Percentiles rank a stretch among this genome's conserved stretches.
Conservation (phyloP, 2,888 invertebrate genomes). For the Carpatolechia fugitivella region DNA sequence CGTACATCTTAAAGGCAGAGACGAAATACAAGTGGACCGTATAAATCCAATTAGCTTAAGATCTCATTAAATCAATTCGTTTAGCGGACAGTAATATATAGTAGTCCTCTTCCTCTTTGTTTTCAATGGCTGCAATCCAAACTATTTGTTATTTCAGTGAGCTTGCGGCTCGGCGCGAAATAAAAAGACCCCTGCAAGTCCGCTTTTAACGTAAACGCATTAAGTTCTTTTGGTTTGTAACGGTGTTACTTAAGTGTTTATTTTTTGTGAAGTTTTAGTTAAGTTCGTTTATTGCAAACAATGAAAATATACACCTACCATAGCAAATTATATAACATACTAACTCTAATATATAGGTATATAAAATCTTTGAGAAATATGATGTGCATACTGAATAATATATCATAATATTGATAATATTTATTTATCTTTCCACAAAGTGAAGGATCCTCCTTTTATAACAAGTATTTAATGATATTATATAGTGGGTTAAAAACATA, state of each 20-base stretch:
- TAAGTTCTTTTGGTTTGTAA: slow-evolving; percentile 12
- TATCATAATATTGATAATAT: no score
- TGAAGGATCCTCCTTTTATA: no score
- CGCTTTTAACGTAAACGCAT: slow-evolving; percentile 21
- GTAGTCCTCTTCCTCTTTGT: slow-evolving; percentile 58
- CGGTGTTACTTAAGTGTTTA: background rate
- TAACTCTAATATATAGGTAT: no score
- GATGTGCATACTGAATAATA: no score
- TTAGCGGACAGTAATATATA: slow-evolving; percentile 67
- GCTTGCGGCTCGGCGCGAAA: slow-evolving; percentile 41
- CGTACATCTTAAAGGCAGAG: slow-evolving; percentile 54
- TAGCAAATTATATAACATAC: no score
- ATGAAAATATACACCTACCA: no score
- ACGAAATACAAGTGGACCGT: slow-evolving; percentile 60
- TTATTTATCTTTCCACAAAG: no score
- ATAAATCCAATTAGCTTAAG: slow-evolving; percentile 73
- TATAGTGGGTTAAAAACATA: no score
- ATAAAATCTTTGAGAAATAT: no score
- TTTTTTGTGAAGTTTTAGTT: background rate
- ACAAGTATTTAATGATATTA: no score
- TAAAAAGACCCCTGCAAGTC: slow-evolving; percentile 41
- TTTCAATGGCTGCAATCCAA: slow-evolving; percentile 70
- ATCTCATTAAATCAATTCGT: slow-evolving; percentile 73
- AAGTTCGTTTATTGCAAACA: background rate
- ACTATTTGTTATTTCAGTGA: slow-evolving; percentile 66